A percentile compares a stretch with the other conserved stretches of the same genome.
phyloP scores from a whole-genome alignment of 2,888 invertebrate genomes.

The Gymnoscelis rufifasciata region DNA sequence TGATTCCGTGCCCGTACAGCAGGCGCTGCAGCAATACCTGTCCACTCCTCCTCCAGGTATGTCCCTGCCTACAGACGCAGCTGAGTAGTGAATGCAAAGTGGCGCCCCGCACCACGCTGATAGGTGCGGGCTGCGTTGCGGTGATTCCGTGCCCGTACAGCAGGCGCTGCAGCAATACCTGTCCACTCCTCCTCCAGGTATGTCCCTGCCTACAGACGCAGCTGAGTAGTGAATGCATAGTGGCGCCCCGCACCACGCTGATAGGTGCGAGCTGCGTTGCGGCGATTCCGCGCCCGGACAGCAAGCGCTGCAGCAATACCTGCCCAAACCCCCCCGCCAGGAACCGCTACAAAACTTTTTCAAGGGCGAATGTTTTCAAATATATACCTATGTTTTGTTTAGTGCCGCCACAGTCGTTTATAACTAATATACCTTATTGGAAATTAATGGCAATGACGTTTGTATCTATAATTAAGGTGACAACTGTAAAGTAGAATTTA shows the following conservation, averaged over 20 bases:
- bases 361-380: too few species aligned
- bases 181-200: constrained; percentile 90
- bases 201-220: constrained; percentile 40
- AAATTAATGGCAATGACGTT: too few species aligned
- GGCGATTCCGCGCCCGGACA: constrained; percentile 87
- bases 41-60: constrained; percentile 90
- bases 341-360: constrained; percentile 49
- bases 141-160: constrained; percentile 87
- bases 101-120: constrained; percentile 84
- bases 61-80: constrained; percentile 41
- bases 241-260: constrained; percentile 84
- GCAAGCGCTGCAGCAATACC: constrained; percentile 90
- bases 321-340: constrained; percentile 93
- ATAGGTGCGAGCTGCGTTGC: constrained; percentile 84
- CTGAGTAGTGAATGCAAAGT: constrained; percentile 83
- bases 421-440: too few species aligned
- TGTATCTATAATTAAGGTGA: too few species aligned
- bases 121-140: constrained; percentile 84
- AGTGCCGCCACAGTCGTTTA: too few species aligned
- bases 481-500: too few species aligned
- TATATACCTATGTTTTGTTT: too few species aligned
- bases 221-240: constrained; percentile 83
- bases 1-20: constrained; percentile 87
- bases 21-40: constrained; percentile 91
- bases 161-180: constrained; percentile 92